A percentile compares a stretch with the other conserved stretches of the same genome.
Conservation (phyloP, 1,140 invertebrate genomes). For the Zaprionus nigranus region DNA sequence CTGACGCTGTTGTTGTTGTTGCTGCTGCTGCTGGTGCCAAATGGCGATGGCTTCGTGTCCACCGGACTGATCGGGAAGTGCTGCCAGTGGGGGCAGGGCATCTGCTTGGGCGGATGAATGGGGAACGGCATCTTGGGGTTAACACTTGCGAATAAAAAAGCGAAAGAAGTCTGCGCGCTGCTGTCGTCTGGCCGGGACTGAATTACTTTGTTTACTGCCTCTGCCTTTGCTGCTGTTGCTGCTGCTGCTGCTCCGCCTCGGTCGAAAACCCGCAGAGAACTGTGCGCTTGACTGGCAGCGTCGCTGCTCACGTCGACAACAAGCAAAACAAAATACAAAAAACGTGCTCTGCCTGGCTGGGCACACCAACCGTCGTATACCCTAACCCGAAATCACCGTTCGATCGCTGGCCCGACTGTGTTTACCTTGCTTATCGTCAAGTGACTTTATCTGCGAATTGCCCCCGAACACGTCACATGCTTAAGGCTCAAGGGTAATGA, state of each 20-base stretch:
- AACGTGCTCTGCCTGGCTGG: background rate
- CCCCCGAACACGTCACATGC: conserved; percentile 2
- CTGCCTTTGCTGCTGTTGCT: background rate
- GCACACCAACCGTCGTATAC: conserved; percentile 14
- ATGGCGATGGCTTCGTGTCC: conserved; percentile 63
- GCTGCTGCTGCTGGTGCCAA: conserved; percentile 41
- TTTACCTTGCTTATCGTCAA: conserved; percentile 5
- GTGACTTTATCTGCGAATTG: conserved; percentile 9
- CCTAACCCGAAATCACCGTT: conserved; percentile 15
- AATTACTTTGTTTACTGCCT: conserved; percentile 1
- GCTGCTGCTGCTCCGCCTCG: conserved; percentile 39
- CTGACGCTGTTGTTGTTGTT: conserved; percentile 7
- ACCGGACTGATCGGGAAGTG: conserved; percentile 77
- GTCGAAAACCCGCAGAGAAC: conserved; percentile 60
- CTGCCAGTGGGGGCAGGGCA: conserved; percentile 82
- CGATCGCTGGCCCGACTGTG: background rate
- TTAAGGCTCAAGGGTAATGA: conserved; percentile 1
- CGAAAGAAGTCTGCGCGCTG: conserved; percentile 3
- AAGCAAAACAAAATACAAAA: conserved; percentile 66
- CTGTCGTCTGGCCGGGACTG: conserved; percentile 10
- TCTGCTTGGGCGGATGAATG: conserved; percentile 78
- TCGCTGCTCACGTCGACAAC: conserved; percentile 63
- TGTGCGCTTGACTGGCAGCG: conserved; percentile 65
- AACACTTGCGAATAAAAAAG: background rate
- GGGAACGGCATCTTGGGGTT: conserved; percentile 70